Evolutionary conservation across 2,888 invertebrate genomes (phyloP).

Genomic region (Drosophila trichaetosa): DNA sequence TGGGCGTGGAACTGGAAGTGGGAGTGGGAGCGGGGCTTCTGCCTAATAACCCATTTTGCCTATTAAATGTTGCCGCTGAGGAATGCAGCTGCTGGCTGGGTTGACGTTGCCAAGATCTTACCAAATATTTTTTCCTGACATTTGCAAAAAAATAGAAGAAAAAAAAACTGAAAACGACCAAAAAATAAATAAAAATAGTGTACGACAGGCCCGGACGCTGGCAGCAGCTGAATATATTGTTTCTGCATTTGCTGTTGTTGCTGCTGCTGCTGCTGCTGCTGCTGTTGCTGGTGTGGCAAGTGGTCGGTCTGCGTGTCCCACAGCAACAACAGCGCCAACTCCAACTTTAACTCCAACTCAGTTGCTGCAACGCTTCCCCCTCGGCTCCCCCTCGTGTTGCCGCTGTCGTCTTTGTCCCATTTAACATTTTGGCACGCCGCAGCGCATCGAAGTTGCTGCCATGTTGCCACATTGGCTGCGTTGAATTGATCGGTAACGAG

Average conservation of each 20-base stretch:
- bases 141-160: constrained; percentile 39
- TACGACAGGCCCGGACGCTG: constrained; percentile 16
- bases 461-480: constrained; percentile 58
- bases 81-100: constrained; percentile 53
- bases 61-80: constrained; percentile 53
- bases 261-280: background rate
- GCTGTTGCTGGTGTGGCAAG: constrained; percentile 61
- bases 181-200: constrained; percentile 1
- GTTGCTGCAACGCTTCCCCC: constrained; percentile 13
- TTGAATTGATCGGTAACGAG: constrained; percentile 47
- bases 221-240: constrained; percentile 20
- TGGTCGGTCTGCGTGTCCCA: constrained; percentile 38
- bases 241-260: constrained; percentile 1
- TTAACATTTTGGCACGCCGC: constrained; percentile 70
- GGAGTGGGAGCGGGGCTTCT: constrained; percentile 2
- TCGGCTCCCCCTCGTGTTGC: constrained; percentile 7
- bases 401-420: constrained; percentile 63
- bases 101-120: constrained; percentile 26
- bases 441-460: constrained; percentile 60
- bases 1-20: background rate
- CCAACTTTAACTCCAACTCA: constrained; percentile 21
- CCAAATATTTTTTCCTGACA: constrained; percentile 61
- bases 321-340: constrained; percentile 5
- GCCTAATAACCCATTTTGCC: constrained; percentile 66
- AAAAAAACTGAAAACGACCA: background rate